Conservation (phyloP, 2,888 invertebrate genomes). For the Marronus borbonicus region DNA sequence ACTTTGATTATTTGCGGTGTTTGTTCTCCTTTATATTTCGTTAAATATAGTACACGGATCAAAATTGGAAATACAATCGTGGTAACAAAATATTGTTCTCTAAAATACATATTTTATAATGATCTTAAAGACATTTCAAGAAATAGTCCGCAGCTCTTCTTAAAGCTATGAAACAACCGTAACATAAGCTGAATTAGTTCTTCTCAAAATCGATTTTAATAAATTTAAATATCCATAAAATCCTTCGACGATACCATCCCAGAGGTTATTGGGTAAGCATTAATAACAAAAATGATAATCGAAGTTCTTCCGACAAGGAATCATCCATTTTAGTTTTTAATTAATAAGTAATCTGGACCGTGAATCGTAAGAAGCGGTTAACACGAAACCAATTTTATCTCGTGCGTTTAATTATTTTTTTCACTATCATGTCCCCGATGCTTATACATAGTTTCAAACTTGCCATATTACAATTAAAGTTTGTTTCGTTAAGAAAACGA, state of each 20-base stretch:
- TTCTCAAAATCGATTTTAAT: background rate
- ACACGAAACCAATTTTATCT: conserved; percentile 36
- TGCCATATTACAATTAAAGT: conserved; percentile 24
- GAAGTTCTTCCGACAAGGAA: background rate
- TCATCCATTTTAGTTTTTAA: conserved; percentile 4
- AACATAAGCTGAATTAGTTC: background rate
- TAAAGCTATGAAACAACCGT: too few relatives aligned
- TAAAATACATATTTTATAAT: too few relatives aligned
- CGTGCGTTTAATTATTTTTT: conserved; percentile 48
- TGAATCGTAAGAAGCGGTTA: conserved; percentile 27
- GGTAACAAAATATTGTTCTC: too few relatives aligned
- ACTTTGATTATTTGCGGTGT: too few relatives aligned
- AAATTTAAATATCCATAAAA: conserved; percentile 1
- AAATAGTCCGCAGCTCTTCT: too few relatives aligned
- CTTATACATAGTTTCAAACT: conserved; percentile 4
- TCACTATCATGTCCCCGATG: conserved; percentile 1
- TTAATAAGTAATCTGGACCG: conserved; percentile 27
- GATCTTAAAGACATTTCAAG: too few relatives aligned
- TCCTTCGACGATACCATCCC: background rate
- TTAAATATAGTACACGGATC: too few relatives aligned
- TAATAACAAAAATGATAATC: conserved; percentile 9
- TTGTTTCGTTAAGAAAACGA: conserved; percentile 20
- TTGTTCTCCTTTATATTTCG: too few relatives aligned
- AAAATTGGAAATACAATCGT: too few relatives aligned
- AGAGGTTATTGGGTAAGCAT: conserved; percentile 3